Conservation (phyloP, 1,140 invertebrate species). For the Aphelinus certus region DNA sequence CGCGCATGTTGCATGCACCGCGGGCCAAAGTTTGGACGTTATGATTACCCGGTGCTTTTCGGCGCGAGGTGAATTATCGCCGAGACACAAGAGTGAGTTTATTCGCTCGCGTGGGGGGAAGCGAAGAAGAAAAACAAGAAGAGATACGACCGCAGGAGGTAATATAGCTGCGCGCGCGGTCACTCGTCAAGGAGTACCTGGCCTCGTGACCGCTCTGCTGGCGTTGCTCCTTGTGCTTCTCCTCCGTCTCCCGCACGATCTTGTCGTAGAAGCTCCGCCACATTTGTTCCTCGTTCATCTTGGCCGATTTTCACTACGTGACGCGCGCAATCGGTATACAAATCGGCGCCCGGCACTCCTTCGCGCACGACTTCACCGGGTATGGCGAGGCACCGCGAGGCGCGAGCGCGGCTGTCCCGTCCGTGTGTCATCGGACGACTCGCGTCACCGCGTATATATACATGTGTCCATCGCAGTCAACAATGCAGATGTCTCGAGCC, state of each 20-base stretch:
- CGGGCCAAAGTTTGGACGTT: too few relatives aligned
- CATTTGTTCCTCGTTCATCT: slow-evolving; percentile 74
- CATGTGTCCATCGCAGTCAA: too few relatives aligned
- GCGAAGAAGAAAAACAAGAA: too few relatives aligned
- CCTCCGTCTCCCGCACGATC: slow-evolving; percentile 69
- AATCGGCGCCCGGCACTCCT: neutral
- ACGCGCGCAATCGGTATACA: neutral
- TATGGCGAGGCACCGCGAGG: too few relatives aligned
- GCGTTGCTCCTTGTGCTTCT: slow-evolving; percentile 68
- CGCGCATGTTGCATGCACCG: too few relatives aligned
- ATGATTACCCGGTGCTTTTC: too few relatives aligned
- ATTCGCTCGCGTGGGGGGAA: too few relatives aligned
- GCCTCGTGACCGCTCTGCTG: slow-evolving; percentile 68
- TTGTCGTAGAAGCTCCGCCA: slow-evolving; percentile 77
- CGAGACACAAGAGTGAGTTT: too few relatives aligned
- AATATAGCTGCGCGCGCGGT: too few relatives aligned
- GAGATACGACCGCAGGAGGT: too few relatives aligned
- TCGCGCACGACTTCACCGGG: neutral
- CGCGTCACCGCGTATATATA: neutral
- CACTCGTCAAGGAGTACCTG: slow-evolving; percentile 62
- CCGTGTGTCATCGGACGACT: neutral
- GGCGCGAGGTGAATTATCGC: too few relatives aligned
- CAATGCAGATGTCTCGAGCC: too few relatives aligned
- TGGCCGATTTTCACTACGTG: neutral
- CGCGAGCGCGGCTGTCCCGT: neutral